Base-by-base conservation (phyloP, 2,113 vertebrate species). In the Leucoraja erinaceus region DNA sequence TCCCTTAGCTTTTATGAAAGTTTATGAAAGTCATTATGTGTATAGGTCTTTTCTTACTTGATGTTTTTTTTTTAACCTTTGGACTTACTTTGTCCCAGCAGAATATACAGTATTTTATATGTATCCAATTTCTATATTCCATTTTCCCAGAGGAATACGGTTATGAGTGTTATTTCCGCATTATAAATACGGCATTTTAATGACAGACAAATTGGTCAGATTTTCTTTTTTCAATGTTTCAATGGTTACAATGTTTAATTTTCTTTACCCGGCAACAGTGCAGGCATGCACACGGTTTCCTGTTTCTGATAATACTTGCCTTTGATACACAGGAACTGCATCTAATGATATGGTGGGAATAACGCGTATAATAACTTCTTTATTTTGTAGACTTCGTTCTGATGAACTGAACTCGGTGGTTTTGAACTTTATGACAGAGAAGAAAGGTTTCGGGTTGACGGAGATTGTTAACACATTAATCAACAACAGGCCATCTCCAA, bases 401-500 rank as follows among this genome's bases (percentile, higher is more conserved):
- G 96, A 97, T 93, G 96, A 97, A 56, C 94, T 97, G 68, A 97
- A 96, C 94, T 94, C 96, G 16, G 93, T 95, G 0, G 94, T 97
- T 94, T 94, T 97, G 94, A 96, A 96, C 68, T 96, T 96, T 95
- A 97, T 96, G 96, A 97, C 95, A 7, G 96, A 97, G 92, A 95
- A 93, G 0, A 95, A 96, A 94, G 96, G 96, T 28, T 96, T 96
- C 93, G 94, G 93, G 14, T 96, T 96, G 93, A 95, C 96, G 88
- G 97, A 98, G 93, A 94, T 97, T 95, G 94, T 96, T 33, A 96
- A 94, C 93, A 94, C 95, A 0, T 94, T 98, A 94, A 96, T 95
- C 93, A 96, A 94, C 84, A 98, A 97, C 94, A 96, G 95, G 61
- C 96, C 97, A 3, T 98, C 96, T 12, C 94, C 97, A 95, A 95